phyloP scores from a whole-genome alignment of 2,113 vertebrate genomes.

The Maccullochella peelii region DNA sequence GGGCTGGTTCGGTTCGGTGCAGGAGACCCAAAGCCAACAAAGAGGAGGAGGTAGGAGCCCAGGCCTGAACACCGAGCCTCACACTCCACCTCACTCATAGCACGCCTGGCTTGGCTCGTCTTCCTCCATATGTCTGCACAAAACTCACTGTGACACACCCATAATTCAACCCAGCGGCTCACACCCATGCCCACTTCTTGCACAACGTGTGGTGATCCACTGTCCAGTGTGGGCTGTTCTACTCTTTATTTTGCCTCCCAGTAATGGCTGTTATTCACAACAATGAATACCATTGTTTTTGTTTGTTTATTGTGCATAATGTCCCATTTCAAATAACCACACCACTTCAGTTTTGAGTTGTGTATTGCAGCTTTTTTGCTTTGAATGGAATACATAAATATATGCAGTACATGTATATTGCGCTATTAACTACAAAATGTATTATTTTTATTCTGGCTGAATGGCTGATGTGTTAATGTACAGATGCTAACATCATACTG shows the following conservation, averaged over 20 bases:
- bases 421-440: neutral
- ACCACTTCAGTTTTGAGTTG: constrained; percentile 10
- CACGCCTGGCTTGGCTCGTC: constrained; percentile 63
- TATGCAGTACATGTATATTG: neutral
- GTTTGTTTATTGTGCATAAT: constrained; percentile 8
- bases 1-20: constrained; percentile 89
- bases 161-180: constrained; percentile 52
- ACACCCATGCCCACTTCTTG: constrained; percentile 15
- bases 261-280: constrained; percentile 8
- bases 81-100: constrained; percentile 49
- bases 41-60: constrained; percentile 98
- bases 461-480: constrained; percentile 17
- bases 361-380: constrained; percentile 26
- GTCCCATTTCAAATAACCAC: constrained; percentile 11
- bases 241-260: constrained; percentile 28
- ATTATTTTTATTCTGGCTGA: constrained; percentile 17
- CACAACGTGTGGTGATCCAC: constrained; percentile 17
- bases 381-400: constrained; percentile 16
- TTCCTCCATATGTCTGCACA: constrained; percentile 33
- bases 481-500: neutral
- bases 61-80: constrained; percentile 63
- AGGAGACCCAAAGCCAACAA: constrained; percentile 92
- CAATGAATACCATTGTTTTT: constrained; percentile 12
- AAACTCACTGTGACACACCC: constrained; percentile 25
- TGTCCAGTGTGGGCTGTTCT: constrained; percentile 10